These are phyloP conservation scores for Muscina levida DNA, from an alignment of 2,888 invertebrate species.

Conservation along the genomic window DNA sequence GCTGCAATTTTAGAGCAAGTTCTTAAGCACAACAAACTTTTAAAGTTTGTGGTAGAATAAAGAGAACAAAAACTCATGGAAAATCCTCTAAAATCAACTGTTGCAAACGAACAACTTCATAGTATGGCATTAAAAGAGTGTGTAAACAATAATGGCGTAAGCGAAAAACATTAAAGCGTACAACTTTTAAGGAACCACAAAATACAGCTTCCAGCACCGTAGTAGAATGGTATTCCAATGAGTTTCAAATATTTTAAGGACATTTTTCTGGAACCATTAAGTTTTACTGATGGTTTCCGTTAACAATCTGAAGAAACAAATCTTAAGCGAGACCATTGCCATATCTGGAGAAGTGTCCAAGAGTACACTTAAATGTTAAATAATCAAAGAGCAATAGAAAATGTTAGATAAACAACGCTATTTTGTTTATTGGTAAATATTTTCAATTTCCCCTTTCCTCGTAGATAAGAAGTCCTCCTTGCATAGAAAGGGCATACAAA, in stretches of 20 bases:
- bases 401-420: slow-evolving; percentile 46
- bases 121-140: slow-evolving; percentile 58
- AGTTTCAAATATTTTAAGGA: slow-evolving; percentile 39
- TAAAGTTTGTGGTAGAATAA: no score
- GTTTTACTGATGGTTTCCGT: slow-evolving; percentile 45
- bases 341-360: slow-evolving; percentile 34
- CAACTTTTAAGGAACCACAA: slow-evolving; percentile 7
- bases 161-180: not conserved
- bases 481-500: not conserved
- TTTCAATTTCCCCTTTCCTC: slow-evolving; percentile 1
- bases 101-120: slow-evolving; percentile 33
- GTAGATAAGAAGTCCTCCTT: not conserved
- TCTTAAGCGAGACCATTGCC: slow-evolving; percentile 10
- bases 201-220: not conserved
- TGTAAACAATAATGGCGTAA: slow-evolving; percentile 50
- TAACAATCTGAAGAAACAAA: slow-evolving; percentile 22
- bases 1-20: no score
- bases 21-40: no score
- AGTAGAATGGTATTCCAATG: slow-evolving; percentile 58
- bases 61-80: no score
- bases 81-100: no score
- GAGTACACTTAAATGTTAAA: slow-evolving; percentile 48
- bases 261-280: slow-evolving; percentile 28
- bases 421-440: slow-evolving; percentile 23
- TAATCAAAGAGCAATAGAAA: slow-evolving; percentile 17